A percentile compares a stretch with the other conserved stretches of the same genome.
phyloP scores from a whole-genome alignment of 1,140 invertebrate species.

The Bursaphelenchus mucronatus region DNA sequence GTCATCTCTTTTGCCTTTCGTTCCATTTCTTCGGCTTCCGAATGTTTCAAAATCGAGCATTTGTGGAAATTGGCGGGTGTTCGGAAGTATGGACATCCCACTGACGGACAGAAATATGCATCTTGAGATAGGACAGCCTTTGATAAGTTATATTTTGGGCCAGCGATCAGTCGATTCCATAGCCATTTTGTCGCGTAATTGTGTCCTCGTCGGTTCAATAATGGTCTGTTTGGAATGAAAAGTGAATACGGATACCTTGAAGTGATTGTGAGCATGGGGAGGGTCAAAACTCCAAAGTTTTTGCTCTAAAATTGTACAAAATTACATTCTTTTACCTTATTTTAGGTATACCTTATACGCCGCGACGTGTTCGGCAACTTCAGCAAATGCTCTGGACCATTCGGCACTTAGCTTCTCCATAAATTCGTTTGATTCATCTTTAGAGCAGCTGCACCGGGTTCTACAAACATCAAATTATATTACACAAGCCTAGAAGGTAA shows the following conservation, averaged over 20 bases:
- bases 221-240: slow-evolving; percentile 47
- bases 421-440: slow-evolving; percentile 44
- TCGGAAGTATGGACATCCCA: slow-evolving; percentile 56
- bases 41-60: slow-evolving; percentile 42
- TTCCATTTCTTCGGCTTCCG: slow-evolving; percentile 38
- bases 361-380: slow-evolving; percentile 44
- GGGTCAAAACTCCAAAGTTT: slow-evolving; percentile 54
- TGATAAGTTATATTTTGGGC: slow-evolving; percentile 54
- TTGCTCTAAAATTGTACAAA: slow-evolving; percentile 37
- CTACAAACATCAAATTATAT: slow-evolving; percentile 30
- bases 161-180: slow-evolving; percentile 57
- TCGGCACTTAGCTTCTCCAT: slow-evolving; percentile 35
- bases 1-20: slow-evolving; percentile 17
- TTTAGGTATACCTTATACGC: slow-evolving; percentile 38
- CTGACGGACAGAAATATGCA: slow-evolving; percentile 50
- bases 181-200: slow-evolving; percentile 60
- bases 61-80: slow-evolving; percentile 45
- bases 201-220: slow-evolving; percentile 46
- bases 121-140: slow-evolving; percentile 56
- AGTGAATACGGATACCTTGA: slow-evolving; percentile 54
- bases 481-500: background rate
- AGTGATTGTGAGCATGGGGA: slow-evolving; percentile 56
- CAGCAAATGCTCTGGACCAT: slow-evolving; percentile 40
- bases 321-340: slow-evolving; percentile 12
- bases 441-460: slow-evolving; percentile 43